A percentile compares a stretch with the other conserved stretches of the same genome.
phyloP scores from a whole-genome alignment of 2,888 invertebrate genomes.

The Drosophila fungiperda region DNA sequence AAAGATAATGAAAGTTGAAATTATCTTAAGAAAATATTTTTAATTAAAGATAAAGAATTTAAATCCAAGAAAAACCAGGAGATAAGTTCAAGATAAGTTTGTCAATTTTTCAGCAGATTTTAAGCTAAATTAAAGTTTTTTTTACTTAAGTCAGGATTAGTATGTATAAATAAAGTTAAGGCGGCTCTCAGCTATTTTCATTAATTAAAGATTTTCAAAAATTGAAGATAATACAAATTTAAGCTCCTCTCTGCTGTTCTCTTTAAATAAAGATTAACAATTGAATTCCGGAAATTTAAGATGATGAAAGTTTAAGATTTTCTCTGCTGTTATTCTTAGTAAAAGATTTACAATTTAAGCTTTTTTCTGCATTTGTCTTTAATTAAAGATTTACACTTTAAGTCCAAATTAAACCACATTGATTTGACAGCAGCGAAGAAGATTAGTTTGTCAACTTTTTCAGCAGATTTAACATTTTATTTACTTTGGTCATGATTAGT shows the following conservation, averaged over 20 bases:
- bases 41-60: background rate
- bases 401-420: background rate
- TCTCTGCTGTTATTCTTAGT: background rate
- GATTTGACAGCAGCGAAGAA: constrained; percentile 62
- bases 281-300: background rate
- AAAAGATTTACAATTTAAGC: background rate
- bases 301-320: background rate
- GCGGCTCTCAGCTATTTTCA: no score
- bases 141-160: background rate
- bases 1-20: background rate
- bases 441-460: background rate
- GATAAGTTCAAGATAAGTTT: background rate
- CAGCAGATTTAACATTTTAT: background rate
- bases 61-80: background rate
- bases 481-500: no score
- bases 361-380: background rate
- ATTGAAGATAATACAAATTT: background rate
- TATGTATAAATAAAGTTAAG: no score
- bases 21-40: background rate
- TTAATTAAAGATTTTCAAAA: no score
- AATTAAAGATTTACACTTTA: background rate
- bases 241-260: background rate
- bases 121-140: background rate
- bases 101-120: background rate
- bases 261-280: background rate